phyloP scores from a whole-genome alignment of 2,888 invertebrate species.

The Drosophila planitibia region DNA sequence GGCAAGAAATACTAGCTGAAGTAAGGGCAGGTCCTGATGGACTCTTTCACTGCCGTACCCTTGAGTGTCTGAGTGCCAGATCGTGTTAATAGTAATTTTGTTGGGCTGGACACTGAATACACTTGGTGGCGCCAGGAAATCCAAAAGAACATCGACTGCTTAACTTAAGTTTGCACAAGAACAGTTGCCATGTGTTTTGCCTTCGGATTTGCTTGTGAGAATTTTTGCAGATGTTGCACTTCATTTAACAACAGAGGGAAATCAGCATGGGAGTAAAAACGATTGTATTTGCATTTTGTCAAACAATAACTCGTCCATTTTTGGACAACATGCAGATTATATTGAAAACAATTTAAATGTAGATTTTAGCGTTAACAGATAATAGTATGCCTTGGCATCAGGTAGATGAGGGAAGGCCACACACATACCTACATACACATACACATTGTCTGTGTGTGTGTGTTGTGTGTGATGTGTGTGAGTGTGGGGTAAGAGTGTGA shows the following conservation, averaged over 20 bases:
- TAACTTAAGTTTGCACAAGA: slow-evolving; percentile 7
- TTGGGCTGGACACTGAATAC: slow-evolving; percentile 36
- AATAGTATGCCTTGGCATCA: slow-evolving; percentile 65
- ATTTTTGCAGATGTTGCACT: slow-evolving; percentile 52
- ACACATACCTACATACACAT: slow-evolving; percentile 23
- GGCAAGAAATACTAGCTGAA: slow-evolving; percentile 4
- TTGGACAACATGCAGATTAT: slow-evolving; percentile 80
- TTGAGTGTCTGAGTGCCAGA: slow-evolving; percentile 43
- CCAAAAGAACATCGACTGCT: not conserved
- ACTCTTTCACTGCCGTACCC: not conserved
- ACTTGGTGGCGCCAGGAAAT: slow-evolving; percentile 78
- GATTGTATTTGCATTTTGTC: slow-evolving; percentile 55
- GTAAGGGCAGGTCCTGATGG: not conserved
- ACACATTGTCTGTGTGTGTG: not conserved
- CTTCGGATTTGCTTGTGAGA: slow-evolving; percentile 44
- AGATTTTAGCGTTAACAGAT: slow-evolving; percentile 73
- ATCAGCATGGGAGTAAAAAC: slow-evolving; percentile 23
- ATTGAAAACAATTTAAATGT: slow-evolving; percentile 82
- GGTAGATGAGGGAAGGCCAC: slow-evolving; percentile 42
- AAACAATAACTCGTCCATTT: slow-evolving; percentile 60
- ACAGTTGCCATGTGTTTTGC: not conserved
- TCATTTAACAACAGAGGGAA: slow-evolving; percentile 10
- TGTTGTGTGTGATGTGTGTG: not conserved
- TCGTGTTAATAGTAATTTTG: slow-evolving; percentile 44
- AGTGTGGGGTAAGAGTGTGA: slow-evolving; percentile 20